Evolutionary conservation across 2,888 invertebrate species (phyloP).

Genomic region (Andrena praecox): DNA sequence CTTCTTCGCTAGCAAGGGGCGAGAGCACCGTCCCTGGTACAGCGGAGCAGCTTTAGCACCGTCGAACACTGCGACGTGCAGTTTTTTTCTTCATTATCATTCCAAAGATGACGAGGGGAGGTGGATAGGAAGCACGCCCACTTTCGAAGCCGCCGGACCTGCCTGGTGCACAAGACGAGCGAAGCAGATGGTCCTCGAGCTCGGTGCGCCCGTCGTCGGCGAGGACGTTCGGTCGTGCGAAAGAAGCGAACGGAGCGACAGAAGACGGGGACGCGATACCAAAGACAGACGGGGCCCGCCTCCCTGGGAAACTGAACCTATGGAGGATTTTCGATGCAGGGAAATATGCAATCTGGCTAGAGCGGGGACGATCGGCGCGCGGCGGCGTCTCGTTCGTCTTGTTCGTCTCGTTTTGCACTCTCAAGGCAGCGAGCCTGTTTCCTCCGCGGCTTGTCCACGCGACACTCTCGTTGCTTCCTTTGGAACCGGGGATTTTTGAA

Average conservation of each 20-base stretch:
- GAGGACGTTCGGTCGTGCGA: slow-evolving; percentile 58
- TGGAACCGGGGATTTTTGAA: slow-evolving; percentile 20
- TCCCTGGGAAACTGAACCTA: slow-evolving; percentile 36
- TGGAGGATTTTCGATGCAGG: not conserved
- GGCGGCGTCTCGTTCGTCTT: slow-evolving; percentile 1
- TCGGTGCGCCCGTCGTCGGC: slow-evolving; percentile 46
- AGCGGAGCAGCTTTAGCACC: slow-evolving; percentile 36
- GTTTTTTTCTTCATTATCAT: slow-evolving; percentile 56
- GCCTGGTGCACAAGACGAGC: slow-evolving; percentile 52
- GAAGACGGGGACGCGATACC: not conserved
- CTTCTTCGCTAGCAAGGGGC: slow-evolving; percentile 21
- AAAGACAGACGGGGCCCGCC: slow-evolving; percentile 11
- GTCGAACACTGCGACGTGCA: slow-evolving; percentile 37
- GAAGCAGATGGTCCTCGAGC: slow-evolving; percentile 76
- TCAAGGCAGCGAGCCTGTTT: not conserved
- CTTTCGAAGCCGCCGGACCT: slow-evolving; percentile 70
- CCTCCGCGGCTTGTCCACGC: not conserved
- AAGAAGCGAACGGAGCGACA: slow-evolving; percentile 38
- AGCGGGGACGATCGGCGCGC: not conserved
- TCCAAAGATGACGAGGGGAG: slow-evolving; percentile 38
- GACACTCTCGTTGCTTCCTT: slow-evolving; percentile 1
- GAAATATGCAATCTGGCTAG: slow-evolving; percentile 15
- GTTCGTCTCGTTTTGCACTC: slow-evolving; percentile 27
- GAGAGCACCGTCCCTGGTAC: not conserved
- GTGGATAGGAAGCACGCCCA: slow-evolving; percentile 70